Conservation (phyloP, 2,888 invertebrate genomes). For the Acleris literana region DNA sequence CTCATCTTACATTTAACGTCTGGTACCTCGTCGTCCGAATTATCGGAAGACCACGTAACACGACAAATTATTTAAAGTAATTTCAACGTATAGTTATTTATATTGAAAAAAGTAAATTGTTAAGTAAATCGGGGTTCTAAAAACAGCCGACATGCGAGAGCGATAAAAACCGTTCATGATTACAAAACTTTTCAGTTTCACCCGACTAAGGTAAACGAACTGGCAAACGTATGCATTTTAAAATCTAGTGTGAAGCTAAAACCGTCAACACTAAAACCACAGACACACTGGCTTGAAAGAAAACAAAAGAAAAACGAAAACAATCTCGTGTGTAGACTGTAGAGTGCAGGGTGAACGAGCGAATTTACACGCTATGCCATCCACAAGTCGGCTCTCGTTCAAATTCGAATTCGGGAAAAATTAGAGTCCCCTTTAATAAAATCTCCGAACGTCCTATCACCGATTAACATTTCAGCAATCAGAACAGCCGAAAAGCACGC, state of each 20-base stretch:
- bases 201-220: conserved; percentile 30
- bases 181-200: conserved; percentile 33
- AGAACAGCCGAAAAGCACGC: conserved; percentile 68
- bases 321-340: conserved; percentile 4
- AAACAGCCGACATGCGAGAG: conserved; percentile 23
- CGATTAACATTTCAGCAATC: conserved; percentile 78
- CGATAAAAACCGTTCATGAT: conserved; percentile 30
- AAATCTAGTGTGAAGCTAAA: conserved; percentile 31
- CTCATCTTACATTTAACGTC: no score
- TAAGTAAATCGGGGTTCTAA: conserved; percentile 6
- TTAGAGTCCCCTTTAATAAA: conserved; percentile 65
- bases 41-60: no score
- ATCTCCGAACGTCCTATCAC: conserved; percentile 63
- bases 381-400: conserved; percentile 43
- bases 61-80: no score
- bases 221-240: conserved; percentile 26
- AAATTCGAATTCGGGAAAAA: conserved; percentile 53
- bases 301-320: conserved; percentile 26
- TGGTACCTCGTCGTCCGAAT: no score
- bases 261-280: conserved; percentile 33
- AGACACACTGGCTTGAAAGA: conserved; percentile 26
- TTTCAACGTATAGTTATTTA: no score
- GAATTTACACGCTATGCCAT: conserved; percentile 41
- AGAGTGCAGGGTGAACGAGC: conserved; percentile 18
- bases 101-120: conserved; percentile 5